Evolutionary conservation across 2,888 invertebrate genomes (phyloP).

Genomic region (Chrysodeixis includens): DNA sequence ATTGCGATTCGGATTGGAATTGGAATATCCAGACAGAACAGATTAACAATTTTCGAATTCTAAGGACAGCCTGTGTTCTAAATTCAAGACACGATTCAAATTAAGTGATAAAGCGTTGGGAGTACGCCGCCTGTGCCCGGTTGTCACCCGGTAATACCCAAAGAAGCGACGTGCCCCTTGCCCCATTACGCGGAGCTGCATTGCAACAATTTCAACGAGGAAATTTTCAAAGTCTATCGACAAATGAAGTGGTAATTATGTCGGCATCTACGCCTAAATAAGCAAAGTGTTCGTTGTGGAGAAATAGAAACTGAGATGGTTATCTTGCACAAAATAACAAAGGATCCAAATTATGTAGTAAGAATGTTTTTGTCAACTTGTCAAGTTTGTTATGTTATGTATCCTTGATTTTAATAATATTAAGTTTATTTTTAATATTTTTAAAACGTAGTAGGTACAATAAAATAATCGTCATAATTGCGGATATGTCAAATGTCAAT

Average conservation of each 20-base stretch:
- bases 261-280: conserved; percentile 35
- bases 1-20: conserved; percentile 61
- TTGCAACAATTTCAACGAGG: conserved; percentile 58
- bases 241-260: conserved; percentile 51
- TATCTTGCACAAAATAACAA: conserved; percentile 15
- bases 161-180: conserved; percentile 67
- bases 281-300: conserved; percentile 29
- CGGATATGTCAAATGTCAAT: background rate
- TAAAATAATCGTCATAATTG: background rate
- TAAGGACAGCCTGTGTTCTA: conserved; percentile 67
- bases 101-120: conserved; percentile 85
- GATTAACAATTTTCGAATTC: conserved; percentile 71
- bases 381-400: background rate
- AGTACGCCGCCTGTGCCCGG: conserved; percentile 72
- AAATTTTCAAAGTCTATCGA: conserved; percentile 48
- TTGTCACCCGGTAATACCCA: conserved; percentile 76
- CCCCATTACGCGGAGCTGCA: conserved; percentile 62
- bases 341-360: conserved; percentile 8
- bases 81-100: conserved; percentile 85
- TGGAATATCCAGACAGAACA: conserved; percentile 63
- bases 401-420: background rate
- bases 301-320: conserved; percentile 32
- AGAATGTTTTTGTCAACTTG: background rate
- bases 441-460: background rate
- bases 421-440: background rate